phyloP scores from a whole-genome alignment of 2,113 vertebrate species.

The Hemibagrus wyckioides region DNA sequence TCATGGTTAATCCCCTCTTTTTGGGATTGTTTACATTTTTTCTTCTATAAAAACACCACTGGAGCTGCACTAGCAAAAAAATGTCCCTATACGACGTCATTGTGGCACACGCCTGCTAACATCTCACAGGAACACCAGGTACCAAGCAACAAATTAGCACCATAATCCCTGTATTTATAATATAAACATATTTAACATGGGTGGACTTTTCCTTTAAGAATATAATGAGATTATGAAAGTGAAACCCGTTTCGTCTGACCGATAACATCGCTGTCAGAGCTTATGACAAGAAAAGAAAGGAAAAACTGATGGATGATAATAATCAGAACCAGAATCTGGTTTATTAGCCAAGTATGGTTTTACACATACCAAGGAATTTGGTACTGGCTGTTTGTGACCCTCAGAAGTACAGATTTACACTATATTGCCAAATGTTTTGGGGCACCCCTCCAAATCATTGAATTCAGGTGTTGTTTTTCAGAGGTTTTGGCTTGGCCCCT shows the following conservation, averaged over 20 bases:
- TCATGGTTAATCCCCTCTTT: neutral
- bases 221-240: neutral
- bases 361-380: no score
- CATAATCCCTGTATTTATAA: neutral
- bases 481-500: no score
- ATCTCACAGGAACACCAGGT: neutral
- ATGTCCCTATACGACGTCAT: neutral
- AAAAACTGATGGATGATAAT: no score
- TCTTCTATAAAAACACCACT: neutral
- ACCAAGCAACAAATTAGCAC: neutral
- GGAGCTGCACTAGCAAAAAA: neutral
- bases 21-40: neutral
- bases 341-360: no score
- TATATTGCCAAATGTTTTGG: no score
- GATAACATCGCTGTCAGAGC: neutral
- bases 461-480: no score
- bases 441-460: no score
- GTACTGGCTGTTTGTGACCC: no score
- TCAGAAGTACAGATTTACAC: no score
- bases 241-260: neutral
- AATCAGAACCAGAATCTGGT: no score
- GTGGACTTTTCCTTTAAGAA: neutral
- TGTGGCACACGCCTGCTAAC: neutral
- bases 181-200: neutral
- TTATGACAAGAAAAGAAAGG: no score